A percentile compares a stretch with the other conserved stretches of the same genome.
phyloP scores from a whole-genome alignment of 2,888 invertebrate genomes.

The Plagodis pulveraria region DNA sequence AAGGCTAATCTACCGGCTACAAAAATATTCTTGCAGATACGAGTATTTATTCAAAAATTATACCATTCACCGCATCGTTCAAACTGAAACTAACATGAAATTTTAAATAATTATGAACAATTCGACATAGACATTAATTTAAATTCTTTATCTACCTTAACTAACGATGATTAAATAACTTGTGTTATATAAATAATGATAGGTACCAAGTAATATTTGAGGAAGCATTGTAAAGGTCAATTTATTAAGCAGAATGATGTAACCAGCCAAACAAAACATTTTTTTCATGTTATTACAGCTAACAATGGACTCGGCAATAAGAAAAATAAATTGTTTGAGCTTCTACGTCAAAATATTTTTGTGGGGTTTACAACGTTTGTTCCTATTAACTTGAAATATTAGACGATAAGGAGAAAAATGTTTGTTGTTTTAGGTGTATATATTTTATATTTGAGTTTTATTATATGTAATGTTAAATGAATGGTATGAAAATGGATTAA shows the following conservation, averaged over 20 bases:
- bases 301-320: constrained; percentile 31
- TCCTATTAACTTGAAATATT: constrained; percentile 23
- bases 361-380: constrained; percentile 20
- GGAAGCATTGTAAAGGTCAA: constrained; percentile 36
- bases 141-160: constrained; percentile 9
- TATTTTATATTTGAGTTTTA: background rate
- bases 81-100: too few relatives aligned
- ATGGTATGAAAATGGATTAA: too few relatives aligned
- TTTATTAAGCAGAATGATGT: constrained; percentile 33
- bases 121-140: constrained; percentile 5
- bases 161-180: constrained; percentile 20
- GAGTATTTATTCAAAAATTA: too few relatives aligned
- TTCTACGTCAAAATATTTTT: constrained; percentile 17
- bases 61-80: too few relatives aligned
- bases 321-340: constrained; percentile 27
- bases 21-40: too few relatives aligned
- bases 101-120: background rate
- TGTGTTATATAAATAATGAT: constrained; percentile 10
- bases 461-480: background rate
- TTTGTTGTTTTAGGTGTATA: constrained; percentile 6
- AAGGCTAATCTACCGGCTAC: too few relatives aligned
- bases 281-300: constrained; percentile 25
- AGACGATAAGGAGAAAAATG: constrained; percentile 1
- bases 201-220: constrained; percentile 16
- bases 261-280: constrained; percentile 29